Evolutionary conservation across 2,888 invertebrate species (phyloP), one percentile per base, ranked within the genome.

Genomic region (Rotaria sp.): DNA sequence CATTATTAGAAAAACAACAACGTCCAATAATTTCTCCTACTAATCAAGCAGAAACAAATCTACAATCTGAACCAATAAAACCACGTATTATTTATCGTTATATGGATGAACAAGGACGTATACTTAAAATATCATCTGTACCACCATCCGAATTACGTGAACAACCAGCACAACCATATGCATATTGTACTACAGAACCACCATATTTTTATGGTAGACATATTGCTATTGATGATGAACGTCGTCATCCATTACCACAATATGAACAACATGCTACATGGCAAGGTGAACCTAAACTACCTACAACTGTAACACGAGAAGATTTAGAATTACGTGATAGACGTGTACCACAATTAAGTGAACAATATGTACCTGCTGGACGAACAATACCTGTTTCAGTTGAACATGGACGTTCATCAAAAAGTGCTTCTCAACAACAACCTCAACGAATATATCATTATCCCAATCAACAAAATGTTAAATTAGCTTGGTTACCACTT

Each of bases 301-400:
- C 80, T 3, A 80, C 80, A 4, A 80, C 80, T 13, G 45, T 45
- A 26, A 80, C 41, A 80, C 80, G 80, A 2, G 80, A 80, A 45
- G 80, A 80, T 80, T 45, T 80, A 13, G 80, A 80, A 45, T 80
- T n/a, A 80, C 45, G 41, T 3, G 80, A 80, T 80, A 80, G n/a
- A 45, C 80, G 80, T 80, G 45, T 80, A 13, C 80, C 80, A n/a
- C 80, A 80, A 13, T n/a, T 45, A 26, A 45, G 26, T n/a, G 80
- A 80, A 80, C 80, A 80, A 80, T 80, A 26, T 24, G 26, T 80
- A 11, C 80, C 45, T n/a, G 13, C 5, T 15, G 15, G 7, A 45
- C 45, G 80, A 45, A 67, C 45, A 45, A 45, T 80, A 45, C 80
- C 80, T 26, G 13, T 45, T n/a, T 24, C 24, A 10, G 45, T 41